Evolutionary conservation across 2,113 vertebrate genomes (phyloP).

Genomic region (Kryptolebias marmoratus): DNA sequence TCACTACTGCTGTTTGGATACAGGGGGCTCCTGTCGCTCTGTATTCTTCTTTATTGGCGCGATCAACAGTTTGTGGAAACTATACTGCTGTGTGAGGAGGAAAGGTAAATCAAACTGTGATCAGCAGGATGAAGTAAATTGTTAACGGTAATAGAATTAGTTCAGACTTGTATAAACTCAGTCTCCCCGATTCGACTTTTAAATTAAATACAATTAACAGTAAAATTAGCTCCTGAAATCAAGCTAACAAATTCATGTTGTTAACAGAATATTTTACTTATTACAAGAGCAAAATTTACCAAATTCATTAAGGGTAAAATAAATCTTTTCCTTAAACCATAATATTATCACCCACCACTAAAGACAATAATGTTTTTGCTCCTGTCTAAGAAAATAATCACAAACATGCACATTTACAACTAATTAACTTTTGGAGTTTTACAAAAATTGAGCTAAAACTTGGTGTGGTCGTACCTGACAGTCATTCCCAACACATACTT

Average conservation of each 20-base stretch:
- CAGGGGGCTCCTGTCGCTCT: constrained; percentile 47
- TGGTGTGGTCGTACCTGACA: no score
- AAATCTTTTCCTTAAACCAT: no score
- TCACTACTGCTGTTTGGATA: constrained; percentile 59
- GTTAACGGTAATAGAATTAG: constrained; percentile 4
- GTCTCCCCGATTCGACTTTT: background rate
- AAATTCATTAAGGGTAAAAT: constrained; percentile 15
- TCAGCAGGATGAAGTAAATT: constrained; percentile 7
- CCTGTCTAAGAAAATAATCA: no score
- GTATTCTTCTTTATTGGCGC: constrained; percentile 52
- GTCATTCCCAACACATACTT: no score
- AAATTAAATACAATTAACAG: constrained; percentile 27
- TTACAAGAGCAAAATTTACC: constrained; percentile 14
- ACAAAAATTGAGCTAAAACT: no score
- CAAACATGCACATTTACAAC: no score
- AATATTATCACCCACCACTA: no score
- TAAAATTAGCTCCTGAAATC: constrained; percentile 9
- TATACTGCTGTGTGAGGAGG: constrained; percentile 18
- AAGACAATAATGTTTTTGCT: no score
- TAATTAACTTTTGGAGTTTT: no score
- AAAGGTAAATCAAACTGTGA: constrained; percentile 19
- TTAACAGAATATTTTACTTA: constrained; percentile 2
- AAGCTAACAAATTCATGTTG: constrained; percentile 5
- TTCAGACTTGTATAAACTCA: constrained; percentile 5
- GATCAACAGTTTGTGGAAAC: constrained; percentile 61